Evolutionary conservation across 2,888 invertebrate species (phyloP), one percentile per base, ranked within the genome.

Genomic region (Lasiommata megera): DNA sequence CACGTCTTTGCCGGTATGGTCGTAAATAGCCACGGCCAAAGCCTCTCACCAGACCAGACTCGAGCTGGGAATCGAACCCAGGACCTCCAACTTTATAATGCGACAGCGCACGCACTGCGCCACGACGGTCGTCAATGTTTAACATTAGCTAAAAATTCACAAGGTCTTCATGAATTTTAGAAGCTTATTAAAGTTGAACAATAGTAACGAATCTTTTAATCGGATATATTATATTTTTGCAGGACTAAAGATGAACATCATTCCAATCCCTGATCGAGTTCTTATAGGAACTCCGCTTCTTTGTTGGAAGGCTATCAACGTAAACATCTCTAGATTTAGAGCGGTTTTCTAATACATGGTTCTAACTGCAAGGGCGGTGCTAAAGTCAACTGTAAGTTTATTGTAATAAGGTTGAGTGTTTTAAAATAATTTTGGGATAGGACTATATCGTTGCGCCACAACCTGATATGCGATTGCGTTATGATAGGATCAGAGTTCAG

Each of bases 401-500:
- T 5, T n/a, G 29, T 8, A 6, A 48, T 77, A 85, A 70, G 73
- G 82, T 78, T 73, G 65, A 70, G 41, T 70, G 46, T 56, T 34
- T 29, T n/a, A 18, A 56, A 37, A 29, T 36, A 36, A 11, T 5
- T 40, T 38, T 36, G n/a, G 58, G 56, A 41, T 76, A 63, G 71
- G 67, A 82, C 82, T 56, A 61, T 84, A 69, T 81, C 74, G 62
- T 60, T 74, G 67, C 47, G 54, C 40, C 61, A 61, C 9, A 62
- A 66, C 66, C 67, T 74, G 79, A 81, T 82, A 86, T 87, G 82
- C 84, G 81, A 89, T 88, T 88, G 84, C 88, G 84, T 86, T 90
- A 88, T 89, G 89, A 89, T 89, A 85, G 89, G 89, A 90, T 90
- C 88, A 81, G 89, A 76, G 80, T 80, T 82, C 87, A 81, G 60